These are phyloP conservation scores for Oxyura jamaicensis DNA, from an alignment of 2,113 vertebrate genomes.

Conservation along the genomic window DNA sequence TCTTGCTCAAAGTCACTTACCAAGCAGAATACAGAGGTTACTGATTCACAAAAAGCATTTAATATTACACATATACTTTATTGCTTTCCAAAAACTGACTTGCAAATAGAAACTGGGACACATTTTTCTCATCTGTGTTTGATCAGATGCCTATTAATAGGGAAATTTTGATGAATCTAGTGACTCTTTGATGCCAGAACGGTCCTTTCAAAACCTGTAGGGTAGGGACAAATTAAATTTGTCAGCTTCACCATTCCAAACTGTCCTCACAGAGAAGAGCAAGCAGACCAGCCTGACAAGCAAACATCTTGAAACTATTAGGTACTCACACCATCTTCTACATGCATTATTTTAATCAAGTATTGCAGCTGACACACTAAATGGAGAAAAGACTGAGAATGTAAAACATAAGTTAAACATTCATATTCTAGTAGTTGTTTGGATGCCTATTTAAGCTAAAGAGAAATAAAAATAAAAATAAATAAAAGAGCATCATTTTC, in stretches of 20 bases:
- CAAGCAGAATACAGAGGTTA: background rate
- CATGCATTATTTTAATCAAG: background rate
- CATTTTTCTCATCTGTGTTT: background rate
- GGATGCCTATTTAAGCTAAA: background rate
- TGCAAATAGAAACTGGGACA: background rate
- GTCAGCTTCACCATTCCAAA: fast-evolving
- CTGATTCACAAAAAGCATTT: background rate
- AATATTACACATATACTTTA: background rate
- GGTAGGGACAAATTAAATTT: background rate
- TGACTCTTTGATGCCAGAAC: background rate
- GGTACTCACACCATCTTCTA: background rate
- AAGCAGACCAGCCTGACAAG: background rate
- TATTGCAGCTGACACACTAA: background rate
- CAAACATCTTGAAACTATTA: background rate
- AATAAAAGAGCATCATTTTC: background rate
- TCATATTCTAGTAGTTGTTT: background rate
- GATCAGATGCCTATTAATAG: background rate
- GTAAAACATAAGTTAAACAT: background rate
- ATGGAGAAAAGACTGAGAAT: background rate
- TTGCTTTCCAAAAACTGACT: background rate
- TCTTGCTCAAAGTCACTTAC: background rate
- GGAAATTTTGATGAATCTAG: background rate
- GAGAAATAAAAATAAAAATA: background rate
- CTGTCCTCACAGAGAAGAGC: background rate
- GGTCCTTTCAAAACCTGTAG: background rate